phyloP scores from a whole-genome alignment of 2,888 invertebrate species.

The Diplolepis rosae region DNA sequence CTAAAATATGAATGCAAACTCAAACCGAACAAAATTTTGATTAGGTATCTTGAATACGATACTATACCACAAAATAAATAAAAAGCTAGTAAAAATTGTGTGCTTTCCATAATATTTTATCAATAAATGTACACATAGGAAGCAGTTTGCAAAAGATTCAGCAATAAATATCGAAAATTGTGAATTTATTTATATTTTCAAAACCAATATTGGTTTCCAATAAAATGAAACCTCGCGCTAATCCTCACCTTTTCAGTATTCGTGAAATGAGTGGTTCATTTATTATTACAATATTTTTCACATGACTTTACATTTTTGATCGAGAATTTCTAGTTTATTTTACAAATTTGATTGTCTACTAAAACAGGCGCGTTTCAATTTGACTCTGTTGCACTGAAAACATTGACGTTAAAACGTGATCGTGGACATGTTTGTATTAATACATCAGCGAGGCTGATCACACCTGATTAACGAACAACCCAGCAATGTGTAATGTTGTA shows the following conservation, averaged over 20 bases:
- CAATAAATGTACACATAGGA: slow-evolving; percentile 17
- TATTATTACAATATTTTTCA: not conserved
- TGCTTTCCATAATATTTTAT: no score
- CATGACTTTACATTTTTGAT: not conserved
- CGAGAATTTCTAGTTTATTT: slow-evolving; percentile 15
- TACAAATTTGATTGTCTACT: slow-evolving; percentile 18
- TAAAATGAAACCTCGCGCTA: slow-evolving; percentile 19
- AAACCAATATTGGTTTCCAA: slow-evolving; percentile 23
- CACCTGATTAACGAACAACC: slow-evolving; percentile 31
- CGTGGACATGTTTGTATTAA: slow-evolving; percentile 27
- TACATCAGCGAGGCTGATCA: slow-evolving; percentile 21
- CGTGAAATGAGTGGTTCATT: not conserved
- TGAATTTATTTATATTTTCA: slow-evolving; percentile 2
- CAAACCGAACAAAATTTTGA: no score
- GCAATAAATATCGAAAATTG: slow-evolving; percentile 7
- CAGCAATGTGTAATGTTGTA: slow-evolving; percentile 29
- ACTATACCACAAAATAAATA: no score
- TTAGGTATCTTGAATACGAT: no score
- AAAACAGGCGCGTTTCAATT: not conserved
- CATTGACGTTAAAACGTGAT: slow-evolving; percentile 20
- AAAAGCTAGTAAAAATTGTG: no score
- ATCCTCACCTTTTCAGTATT: slow-evolving; percentile 7
- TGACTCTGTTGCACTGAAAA: slow-evolving; percentile 2
- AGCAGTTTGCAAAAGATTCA: not conserved
- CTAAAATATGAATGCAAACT: no score